Evolutionary conservation across 2,888 invertebrate species (phyloP), one percentile per base, ranked within the genome.

Genomic region (Mesochorus sp.): DNA sequence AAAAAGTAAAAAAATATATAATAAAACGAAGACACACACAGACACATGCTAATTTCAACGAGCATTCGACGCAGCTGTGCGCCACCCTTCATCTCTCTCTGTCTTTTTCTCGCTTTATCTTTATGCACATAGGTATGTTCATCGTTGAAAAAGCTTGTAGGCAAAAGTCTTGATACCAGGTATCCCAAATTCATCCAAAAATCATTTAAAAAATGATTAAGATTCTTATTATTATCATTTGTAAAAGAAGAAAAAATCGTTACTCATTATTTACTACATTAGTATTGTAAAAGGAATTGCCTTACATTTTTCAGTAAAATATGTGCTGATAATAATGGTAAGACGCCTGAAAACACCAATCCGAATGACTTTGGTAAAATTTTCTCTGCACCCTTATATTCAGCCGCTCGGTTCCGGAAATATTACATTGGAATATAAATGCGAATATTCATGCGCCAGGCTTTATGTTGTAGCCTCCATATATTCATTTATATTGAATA

Each of bases 21-120:
- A 79, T 76, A 81, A 74, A 39, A 71, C 44, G 49, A 78, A 77
- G 55, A 51, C 47, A 70, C 80, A 80, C 80, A 81, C 79, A 71
- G 77, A 80, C 82, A 82, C 81, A 87, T 87, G 83, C 87, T 88
- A 88, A 88, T 88, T 88, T 88, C 82, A 83, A 80, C 80, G 83
- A 86, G 87, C 84, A 85, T 87, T 88, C 83, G 83, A 80, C 86
- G 86, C 88, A 88, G 87, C 88, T 88, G 70, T 71, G 88, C 85
- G 84, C 83, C 85, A 85, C 79, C 84, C 81, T 73, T 57, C 34
- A 21, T 19, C 28, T 70, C 21, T 34, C 64, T 31, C 24, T n/a
- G 3, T 51, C 3, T 19, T 14, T 42, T 53, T 42, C 37, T 12
- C 67, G 28, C 19, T 28, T 4, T 4, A 2, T 31, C n/a, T 14